Conservation (phyloP, 2,797 vertebrate genomes). For the Bovichtus diacanthus region DNA sequence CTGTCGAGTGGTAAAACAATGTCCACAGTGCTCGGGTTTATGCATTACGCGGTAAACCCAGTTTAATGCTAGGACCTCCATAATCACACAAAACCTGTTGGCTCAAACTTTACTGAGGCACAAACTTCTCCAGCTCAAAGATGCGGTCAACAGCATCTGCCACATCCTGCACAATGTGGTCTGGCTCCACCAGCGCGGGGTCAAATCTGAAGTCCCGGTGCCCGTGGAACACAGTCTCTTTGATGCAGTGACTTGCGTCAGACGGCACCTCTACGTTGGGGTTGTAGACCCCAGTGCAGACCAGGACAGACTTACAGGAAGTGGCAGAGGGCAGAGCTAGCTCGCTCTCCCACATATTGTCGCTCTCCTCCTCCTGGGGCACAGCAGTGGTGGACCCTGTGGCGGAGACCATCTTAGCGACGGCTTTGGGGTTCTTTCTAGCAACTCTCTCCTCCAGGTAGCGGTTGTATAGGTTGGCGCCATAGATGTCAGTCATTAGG, state of each 20-base stretch:
- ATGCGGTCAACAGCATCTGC: constrained; percentile 90
- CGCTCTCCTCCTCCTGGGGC: constrained; percentile 78
- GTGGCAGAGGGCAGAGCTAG: constrained; percentile 86
- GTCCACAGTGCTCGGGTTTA: constrained; percentile 72
- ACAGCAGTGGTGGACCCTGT: constrained; percentile 71
- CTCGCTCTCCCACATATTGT: constrained; percentile 85
- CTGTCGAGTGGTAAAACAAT: constrained; percentile 43
- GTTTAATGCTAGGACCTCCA: constrained; percentile 7
- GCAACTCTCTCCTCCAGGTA: constrained; percentile 85
- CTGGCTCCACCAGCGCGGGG: constrained; percentile 87
- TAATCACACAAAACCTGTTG: background rate
- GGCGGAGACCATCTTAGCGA: constrained; percentile 75
- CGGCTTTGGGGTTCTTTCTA: constrained; percentile 75
- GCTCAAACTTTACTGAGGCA: constrained; percentile 67
- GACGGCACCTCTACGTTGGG: constrained; percentile 81
- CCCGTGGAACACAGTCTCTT: constrained; percentile 89
- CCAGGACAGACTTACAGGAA: constrained; percentile 90
- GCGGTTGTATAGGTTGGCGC: constrained; percentile 93
- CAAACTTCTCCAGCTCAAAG: constrained; percentile 90
- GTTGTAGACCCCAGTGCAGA: constrained; percentile 93
- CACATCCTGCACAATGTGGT: constrained; percentile 88
- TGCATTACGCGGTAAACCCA: constrained; percentile 32
- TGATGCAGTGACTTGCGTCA: constrained; percentile 76
- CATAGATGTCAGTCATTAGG: constrained; percentile 95
- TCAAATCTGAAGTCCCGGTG: constrained; percentile 93